Conservation (phyloP, 2,113 vertebrate species). For the Plotosus lineatus region DNA sequence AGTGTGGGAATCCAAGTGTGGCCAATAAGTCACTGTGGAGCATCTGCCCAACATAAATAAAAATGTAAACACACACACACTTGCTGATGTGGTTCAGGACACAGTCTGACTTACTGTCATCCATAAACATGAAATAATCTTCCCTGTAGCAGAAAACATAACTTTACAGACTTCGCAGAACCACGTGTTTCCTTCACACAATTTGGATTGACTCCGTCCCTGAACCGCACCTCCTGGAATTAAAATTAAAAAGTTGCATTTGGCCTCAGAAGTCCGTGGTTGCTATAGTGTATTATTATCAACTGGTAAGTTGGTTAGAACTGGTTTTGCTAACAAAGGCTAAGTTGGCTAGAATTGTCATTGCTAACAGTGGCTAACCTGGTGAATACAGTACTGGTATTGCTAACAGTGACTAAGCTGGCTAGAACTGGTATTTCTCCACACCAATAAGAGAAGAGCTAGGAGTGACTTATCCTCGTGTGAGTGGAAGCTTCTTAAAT, state of each 20-base stretch:
- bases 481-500: not conserved
- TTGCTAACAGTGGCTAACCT: too few species aligned
- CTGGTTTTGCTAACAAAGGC: too few species aligned
- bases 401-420: not conserved
- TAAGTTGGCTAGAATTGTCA: too few species aligned
- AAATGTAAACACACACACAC: conserved; percentile 17
- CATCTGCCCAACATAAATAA: conserved; percentile 14
- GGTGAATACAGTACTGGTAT: too few species aligned
- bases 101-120: not conserved
- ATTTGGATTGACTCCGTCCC: not conserved
- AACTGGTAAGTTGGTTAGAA: too few species aligned
- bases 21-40: conserved; percentile 18
- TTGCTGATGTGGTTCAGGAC: not conserved
- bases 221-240: not conserved
- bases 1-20: conserved; percentile 35
- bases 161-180: not conserved
- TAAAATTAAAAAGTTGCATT: not conserved
- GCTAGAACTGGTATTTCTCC: too few species aligned
- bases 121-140: not conserved
- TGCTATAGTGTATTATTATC: too few species aligned
- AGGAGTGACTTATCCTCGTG: not conserved
- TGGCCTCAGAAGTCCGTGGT: too few species aligned
- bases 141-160: not conserved
- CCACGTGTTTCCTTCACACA: not conserved
- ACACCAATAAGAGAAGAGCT: not conserved